A percentile compares a stretch with the other conserved stretches of the same genome.
These are phyloP conservation scores for Irena cyanogastra DNA, from an alignment of 2,113 vertebrate genomes.

Conservation along the genomic window DNA sequence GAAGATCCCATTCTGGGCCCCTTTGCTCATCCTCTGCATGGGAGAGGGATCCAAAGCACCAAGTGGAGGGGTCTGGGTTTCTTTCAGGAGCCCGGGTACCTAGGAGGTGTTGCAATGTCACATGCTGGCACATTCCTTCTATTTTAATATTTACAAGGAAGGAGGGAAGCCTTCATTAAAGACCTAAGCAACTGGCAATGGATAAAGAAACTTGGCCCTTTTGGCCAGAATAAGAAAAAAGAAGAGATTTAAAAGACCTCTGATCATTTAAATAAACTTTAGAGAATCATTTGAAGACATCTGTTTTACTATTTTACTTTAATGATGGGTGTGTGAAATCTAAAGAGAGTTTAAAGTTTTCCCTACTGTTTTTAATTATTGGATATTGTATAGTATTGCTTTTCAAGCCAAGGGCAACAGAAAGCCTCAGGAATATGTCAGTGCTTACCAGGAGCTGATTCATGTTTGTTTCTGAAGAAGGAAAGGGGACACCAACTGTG, in stretches of 20 bases:
- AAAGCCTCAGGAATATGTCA: not conserved
- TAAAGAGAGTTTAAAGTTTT: not conserved
- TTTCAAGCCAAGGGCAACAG: not conserved
- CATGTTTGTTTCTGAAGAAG: not conserved
- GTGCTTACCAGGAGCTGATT: not conserved
- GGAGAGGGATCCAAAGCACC: not conserved
- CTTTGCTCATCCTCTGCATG: not conserved
- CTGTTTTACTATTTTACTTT: constrained; percentile 9
- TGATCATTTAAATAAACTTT: not conserved
- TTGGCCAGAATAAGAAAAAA: not conserved
- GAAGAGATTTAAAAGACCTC: not conserved
- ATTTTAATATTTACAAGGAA: not conserved
- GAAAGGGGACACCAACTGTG: not conserved
- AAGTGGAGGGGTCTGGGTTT: fast-evolving
- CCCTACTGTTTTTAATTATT: not conserved
- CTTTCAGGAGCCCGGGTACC: not conserved
- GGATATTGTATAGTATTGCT: not conserved
- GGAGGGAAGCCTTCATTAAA: not conserved
- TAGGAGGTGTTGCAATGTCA: not conserved
- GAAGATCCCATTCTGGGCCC: not conserved
- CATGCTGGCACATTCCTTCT: not conserved
- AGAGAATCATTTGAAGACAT: not conserved
- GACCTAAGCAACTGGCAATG: not conserved
- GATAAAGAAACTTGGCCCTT: not conserved
- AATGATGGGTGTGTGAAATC: not conserved